Conservation (phyloP, 2,888 invertebrate genomes). For the Ophion obscuratus region DNA sequence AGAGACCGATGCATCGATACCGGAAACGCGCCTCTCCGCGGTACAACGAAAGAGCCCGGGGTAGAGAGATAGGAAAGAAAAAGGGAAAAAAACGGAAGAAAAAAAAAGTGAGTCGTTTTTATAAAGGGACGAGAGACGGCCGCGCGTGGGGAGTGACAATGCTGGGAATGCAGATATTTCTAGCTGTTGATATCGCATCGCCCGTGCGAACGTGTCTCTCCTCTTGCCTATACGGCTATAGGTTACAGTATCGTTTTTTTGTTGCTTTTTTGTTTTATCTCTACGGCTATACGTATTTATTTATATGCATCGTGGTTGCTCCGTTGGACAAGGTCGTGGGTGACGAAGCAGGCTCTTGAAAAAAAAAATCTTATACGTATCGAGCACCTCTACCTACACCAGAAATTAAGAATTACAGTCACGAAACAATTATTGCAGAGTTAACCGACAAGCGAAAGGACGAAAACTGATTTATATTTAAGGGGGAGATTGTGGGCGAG, state of each 20-base stretch:
- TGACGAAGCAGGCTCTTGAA: constrained; percentile 38
- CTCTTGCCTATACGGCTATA: background rate
- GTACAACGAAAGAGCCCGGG: constrained; percentile 63
- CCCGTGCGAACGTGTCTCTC: constrained; percentile 9
- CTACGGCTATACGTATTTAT: constrained; percentile 41
- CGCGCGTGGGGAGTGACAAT: constrained; percentile 56
- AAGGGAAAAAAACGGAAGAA: constrained; percentile 51
- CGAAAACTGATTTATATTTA: too few species aligned
- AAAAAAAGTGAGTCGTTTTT: constrained; percentile 55
- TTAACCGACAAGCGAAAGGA: too few species aligned
- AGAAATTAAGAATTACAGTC: background rate
- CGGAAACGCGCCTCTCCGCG: constrained; percentile 75
- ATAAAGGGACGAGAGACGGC: constrained; percentile 55
- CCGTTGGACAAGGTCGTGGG: constrained; percentile 31
- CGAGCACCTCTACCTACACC: background rate
- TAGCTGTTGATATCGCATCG: constrained; percentile 40
- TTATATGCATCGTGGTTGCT: constrained; percentile 19
- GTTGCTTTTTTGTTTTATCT: constrained; percentile 14
- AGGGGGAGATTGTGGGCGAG: too few species aligned
- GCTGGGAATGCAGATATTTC: constrained; percentile 59
- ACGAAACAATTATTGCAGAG: too few species aligned
- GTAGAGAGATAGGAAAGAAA: constrained; percentile 50
- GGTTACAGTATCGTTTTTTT: constrained; percentile 27
- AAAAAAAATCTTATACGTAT: background rate
- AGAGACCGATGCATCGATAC: constrained; percentile 77